A percentile compares a stretch with the other conserved stretches of the same genome.
Conservation (phyloP, 2,888 invertebrate genomes). For the Ashinkailepas kermadecensis region DNA sequence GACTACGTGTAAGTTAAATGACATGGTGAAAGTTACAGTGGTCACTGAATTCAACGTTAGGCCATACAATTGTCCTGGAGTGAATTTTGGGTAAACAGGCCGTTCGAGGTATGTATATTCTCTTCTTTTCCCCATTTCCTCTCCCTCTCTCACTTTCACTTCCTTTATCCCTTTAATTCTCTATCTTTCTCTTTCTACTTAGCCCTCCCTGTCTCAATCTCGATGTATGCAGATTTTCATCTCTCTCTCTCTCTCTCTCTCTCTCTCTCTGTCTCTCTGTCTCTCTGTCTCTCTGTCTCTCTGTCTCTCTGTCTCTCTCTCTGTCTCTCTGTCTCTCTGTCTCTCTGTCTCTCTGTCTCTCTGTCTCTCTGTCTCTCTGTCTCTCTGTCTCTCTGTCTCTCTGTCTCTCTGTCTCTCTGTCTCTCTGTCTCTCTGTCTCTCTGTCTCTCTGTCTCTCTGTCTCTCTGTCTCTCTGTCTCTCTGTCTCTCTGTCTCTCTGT, state of each 20-base stretch:
- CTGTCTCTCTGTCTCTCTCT: not conserved
- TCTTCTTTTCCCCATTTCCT: not conserved
- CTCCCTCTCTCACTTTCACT: not conserved
- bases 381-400: not conserved
- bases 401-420: not conserved
- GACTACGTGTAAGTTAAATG: too few species aligned
- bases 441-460: constrained; percentile 20
- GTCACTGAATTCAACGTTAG: too few species aligned
- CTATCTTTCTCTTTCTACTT: not conserved
- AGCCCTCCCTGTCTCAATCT: not conserved
- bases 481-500: constrained; percentile 16
- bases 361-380: not conserved
- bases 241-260: constrained; percentile 23
- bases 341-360: not conserved
- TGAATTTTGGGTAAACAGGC: too few species aligned
- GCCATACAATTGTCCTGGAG: too few species aligned
- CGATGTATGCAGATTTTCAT: not conserved
- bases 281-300: constrained; percentile 4
- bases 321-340: constrained; percentile 1
- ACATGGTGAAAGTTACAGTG: too few species aligned
- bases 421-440: constrained; percentile 1
- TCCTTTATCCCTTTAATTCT: constrained; percentile 5
- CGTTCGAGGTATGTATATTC: not conserved
- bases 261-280: constrained; percentile 7
- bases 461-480: constrained; percentile 21